Base-by-base conservation (phyloP, 2,113 vertebrate species). In the Kryptolebias marmoratus region DNA sequence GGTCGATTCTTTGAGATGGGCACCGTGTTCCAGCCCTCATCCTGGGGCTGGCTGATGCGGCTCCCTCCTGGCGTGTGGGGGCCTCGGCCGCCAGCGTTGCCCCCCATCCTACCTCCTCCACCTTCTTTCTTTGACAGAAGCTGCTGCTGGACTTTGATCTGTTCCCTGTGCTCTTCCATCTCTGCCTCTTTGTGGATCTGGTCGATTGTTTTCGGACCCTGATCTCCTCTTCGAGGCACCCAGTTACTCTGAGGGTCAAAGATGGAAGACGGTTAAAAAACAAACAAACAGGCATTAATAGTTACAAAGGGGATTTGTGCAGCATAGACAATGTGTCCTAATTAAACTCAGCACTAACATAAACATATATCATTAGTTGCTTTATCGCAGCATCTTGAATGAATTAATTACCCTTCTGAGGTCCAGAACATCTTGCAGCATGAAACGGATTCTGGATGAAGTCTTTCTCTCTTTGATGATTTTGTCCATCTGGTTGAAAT, bases 121-220 rank as follows among this genome's bases (percentile, higher is more conserved):
- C 95, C 94, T 55, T 96, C 96, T 12, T 94, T 91, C 84, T 96
- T 98, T 1, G 94, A 95, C 87, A 97, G 89, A 13, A 99, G 93
- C 86, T 98, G 97, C 79, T 98, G 97, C 73, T 95, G 94, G 28
- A 99, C 98, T 92, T 97, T 98, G 58, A 96, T 94, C 22, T 97
- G 96, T 69, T 99, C 96, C 13, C 95, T 92, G 72, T 98, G 96
- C 64, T 99, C 96, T 79, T 99, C 98, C 94, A 96, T 60, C 87
- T 99, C 96, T 0, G 98, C 98, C 31, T 98, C 98, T 81, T 98
- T 98, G 86, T 99, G 98, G 77, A 99, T 99, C 93, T 99, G 98
- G 83, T 99, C 97, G 0, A 99, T 97, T 28, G 98, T 99, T 87
- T 99, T 99, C 15, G 98, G 98, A 64, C 97, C 98, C 83, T 95